A percentile compares a stretch with the other conserved stretches of the same genome.
Conservation (phyloP, 2,113 vertebrate species). For the Scomber japonicus region DNA sequence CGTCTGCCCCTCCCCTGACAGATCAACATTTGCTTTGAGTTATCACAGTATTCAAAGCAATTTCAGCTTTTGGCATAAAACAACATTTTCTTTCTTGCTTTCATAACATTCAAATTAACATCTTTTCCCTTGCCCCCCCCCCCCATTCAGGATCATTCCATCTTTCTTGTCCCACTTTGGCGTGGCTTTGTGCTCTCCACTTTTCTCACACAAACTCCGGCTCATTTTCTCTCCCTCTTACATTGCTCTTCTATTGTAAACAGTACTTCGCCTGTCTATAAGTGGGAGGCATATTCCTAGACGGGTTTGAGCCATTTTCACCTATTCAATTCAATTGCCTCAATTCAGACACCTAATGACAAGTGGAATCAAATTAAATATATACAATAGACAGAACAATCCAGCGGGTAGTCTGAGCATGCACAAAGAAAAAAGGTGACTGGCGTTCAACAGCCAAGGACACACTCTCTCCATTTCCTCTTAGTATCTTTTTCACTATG, state of each 20-base stretch:
- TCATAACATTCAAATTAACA: slow-evolving; percentile 40
- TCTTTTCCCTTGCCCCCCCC: slow-evolving; percentile 21
- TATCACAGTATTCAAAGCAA: slow-evolving; percentile 31
- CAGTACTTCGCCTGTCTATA: slow-evolving; percentile 50
- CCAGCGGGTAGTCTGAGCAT: slow-evolving; percentile 32
- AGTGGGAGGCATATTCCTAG: slow-evolving; percentile 35
- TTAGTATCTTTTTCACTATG: slow-evolving; percentile 37
- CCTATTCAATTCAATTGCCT: slow-evolving; percentile 44
- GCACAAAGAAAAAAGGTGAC: slow-evolving; percentile 63
- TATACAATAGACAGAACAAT: slow-evolving; percentile 66
- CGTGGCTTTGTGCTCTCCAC: slow-evolving; percentile 12
- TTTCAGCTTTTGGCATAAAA: slow-evolving; percentile 35
- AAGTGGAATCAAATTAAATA: slow-evolving; percentile 68
- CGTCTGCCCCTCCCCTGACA: background rate
- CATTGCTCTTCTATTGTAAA: slow-evolving; percentile 47
- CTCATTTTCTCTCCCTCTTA: slow-evolving; percentile 27
- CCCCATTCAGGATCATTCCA: slow-evolving; percentile 27
- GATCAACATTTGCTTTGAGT: slow-evolving; percentile 51
- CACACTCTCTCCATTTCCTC: slow-evolving; percentile 41
- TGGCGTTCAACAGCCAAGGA: slow-evolving; percentile 72
- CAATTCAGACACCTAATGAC: slow-evolving; percentile 55
- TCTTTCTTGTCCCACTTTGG: slow-evolving; percentile 36
- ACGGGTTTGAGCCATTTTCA: slow-evolving; percentile 43
- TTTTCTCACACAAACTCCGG: slow-evolving; percentile 25
- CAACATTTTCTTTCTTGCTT: slow-evolving; percentile 39